These are phyloP conservation scores for Schrankia costaestrigalis DNA, from an alignment of 2,888 invertebrate species.

Conservation along the genomic window DNA sequence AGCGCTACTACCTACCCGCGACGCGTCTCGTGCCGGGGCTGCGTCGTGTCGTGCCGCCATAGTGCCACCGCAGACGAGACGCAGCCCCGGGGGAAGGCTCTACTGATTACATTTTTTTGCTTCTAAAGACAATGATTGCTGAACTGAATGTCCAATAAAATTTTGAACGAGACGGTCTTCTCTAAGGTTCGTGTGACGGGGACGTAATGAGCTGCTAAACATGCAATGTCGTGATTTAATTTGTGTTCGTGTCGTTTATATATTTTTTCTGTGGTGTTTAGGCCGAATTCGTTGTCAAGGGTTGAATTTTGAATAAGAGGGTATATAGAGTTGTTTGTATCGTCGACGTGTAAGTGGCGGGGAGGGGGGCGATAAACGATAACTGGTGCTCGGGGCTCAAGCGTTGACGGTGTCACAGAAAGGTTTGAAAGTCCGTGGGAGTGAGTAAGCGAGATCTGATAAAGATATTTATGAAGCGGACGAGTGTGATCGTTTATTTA, in stretches of 20 bases:
- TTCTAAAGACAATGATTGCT: conserved; percentile 63
- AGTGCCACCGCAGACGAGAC: conserved; percentile 42
- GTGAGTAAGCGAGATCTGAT: conserved; percentile 68
- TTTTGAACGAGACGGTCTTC: conserved; percentile 69
- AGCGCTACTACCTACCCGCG: conserved; percentile 37
- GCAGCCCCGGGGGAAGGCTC: conserved; percentile 67
- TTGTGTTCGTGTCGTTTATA: conserved; percentile 60
- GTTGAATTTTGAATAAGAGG: conserved; percentile 32
- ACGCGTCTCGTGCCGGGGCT: no score
- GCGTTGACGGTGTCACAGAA: conserved; percentile 67
- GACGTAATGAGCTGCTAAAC: conserved; percentile 75
- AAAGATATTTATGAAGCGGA: conserved; percentile 64
- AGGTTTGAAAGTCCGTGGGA: conserved; percentile 64
- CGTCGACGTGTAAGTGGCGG: conserved; percentile 54
- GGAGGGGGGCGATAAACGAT: conserved; percentile 46
- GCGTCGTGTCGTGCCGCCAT: no score
- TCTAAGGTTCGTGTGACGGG: conserved; percentile 76
- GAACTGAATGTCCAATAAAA: conserved; percentile 64
- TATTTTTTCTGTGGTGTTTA: conserved; percentile 50
- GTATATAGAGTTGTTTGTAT: conserved; percentile 36
- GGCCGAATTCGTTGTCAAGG: conserved; percentile 57
- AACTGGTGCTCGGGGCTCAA: conserved; percentile 67
- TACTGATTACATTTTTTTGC: conserved; percentile 55
- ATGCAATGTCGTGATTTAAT: conserved; percentile 76
- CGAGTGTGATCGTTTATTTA: conserved; percentile 52